Evolutionary conservation across 2,113 vertebrate species (phyloP), one percentile per base, ranked within the genome.

Genomic region (Catharus minimus): DNA sequence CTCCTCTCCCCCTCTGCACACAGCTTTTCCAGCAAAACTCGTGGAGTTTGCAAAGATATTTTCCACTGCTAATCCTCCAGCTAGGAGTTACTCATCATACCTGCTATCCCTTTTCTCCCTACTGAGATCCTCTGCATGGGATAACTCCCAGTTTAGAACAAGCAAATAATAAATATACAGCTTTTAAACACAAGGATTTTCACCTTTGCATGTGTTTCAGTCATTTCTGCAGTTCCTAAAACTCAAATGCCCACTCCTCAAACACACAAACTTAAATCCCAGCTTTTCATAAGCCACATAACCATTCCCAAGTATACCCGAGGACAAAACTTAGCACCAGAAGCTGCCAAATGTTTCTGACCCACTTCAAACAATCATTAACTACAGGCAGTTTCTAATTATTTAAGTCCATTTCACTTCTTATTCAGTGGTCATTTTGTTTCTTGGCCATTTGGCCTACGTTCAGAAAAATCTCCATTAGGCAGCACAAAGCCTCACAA

Each of bases 391-490:
- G 66, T 67, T 93, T 71, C 64, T 91, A 80, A 91, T 91, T 83
- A 60, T 93, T 89, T 76, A 57, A 86, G 73, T 73, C 80, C 65
- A 71, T 90, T 95, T 93, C 92, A n/a, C 67, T 91, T 93, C 84
- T 94, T 82, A 88, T 43, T 85, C 85, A 26, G 74, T 56, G 90
- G 77, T 92, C 67, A 47, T 79, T 95, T 91, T 92, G 67, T 85
- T 91, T 62, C 73, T 92, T 80, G 83, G 80, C 86, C 82, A 91
- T 64, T 96, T 94, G 94, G 91, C 91, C 89, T 82, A 26, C 1
- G 79, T 61, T 96, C 90, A 90, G 86, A 87, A 95, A 95, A 93
- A 82, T 76, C 78, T 87, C 81, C 84, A 56, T 52, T 26, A 85
- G 43, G 62, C 92, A 93, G 55, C 81, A 95, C 26, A 69, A 68